These are phyloP conservation scores for Microctonus brassicae DNA, from an alignment of 2,888 invertebrate species.

Conservation along the genomic window DNA sequence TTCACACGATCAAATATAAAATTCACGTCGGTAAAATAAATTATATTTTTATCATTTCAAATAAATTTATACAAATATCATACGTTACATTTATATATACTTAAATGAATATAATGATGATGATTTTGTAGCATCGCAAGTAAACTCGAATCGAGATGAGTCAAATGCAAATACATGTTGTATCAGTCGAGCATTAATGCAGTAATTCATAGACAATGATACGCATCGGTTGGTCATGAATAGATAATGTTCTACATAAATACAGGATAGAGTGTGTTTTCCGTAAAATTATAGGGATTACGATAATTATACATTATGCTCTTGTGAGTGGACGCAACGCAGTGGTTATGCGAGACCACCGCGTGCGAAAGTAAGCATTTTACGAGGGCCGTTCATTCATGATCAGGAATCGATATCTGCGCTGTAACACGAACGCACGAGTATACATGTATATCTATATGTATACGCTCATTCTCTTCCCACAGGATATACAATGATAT, in stretches of 20 bases:
- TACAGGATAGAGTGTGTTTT: conserved; percentile 48
- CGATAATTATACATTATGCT: conserved; percentile 50
- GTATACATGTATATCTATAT: background rate
- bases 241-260: conserved; percentile 46
- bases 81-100: too few species aligned
- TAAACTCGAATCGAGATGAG: conserved; percentile 1
- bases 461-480: conserved; percentile 1
- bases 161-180: conserved; percentile 5
- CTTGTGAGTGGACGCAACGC: conserved; percentile 34
- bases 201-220: conserved; percentile 43
- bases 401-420: conserved; percentile 39
- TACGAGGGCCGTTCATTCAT: conserved; percentile 40
- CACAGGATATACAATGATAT: background rate
- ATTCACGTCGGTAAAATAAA: background rate
- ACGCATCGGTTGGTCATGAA: conserved; percentile 42
- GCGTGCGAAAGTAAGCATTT: conserved; percentile 35
- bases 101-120: too few species aligned
- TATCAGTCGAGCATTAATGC: conserved; percentile 35
- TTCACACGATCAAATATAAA: conserved; percentile 4
- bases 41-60: background rate
- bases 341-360: conserved; percentile 39
- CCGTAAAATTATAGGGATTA: conserved; percentile 52
- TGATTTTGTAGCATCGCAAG: background rate
- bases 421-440: background rate
- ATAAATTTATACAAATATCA: background rate